These are phyloP conservation scores for Dione juno DNA, from an alignment of 2,888 invertebrate genomes.

Conservation along the genomic window DNA sequence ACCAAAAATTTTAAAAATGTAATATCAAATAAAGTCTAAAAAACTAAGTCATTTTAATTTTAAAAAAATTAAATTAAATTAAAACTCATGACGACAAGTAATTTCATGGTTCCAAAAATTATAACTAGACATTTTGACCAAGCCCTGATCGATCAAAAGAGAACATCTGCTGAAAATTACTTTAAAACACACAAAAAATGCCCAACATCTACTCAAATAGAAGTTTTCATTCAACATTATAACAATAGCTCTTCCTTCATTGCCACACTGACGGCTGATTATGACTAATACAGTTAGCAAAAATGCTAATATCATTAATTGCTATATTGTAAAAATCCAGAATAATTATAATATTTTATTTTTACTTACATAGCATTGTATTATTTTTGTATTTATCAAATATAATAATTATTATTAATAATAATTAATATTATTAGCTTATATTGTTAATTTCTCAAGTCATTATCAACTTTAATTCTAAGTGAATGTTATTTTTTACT, in stretches of 20 bases:
- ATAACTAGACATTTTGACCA: constrained; percentile 59
- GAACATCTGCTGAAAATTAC: constrained; percentile 82
- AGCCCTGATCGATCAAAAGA: constrained; percentile 73
- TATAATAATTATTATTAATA: not conserved
- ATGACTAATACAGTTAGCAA: constrained; percentile 67
- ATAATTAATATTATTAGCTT: not conserved
- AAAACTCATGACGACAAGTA: constrained; percentile 53
- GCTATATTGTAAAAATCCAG: not conserved
- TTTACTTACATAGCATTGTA: not conserved
- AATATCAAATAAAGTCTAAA: no score
- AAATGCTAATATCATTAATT: constrained; percentile 44
- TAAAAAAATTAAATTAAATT: no score
- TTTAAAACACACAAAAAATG: constrained; percentile 74
- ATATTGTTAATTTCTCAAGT: not conserved
- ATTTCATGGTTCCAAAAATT: constrained; percentile 76
- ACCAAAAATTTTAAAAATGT: no score
- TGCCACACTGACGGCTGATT: constrained; percentile 82
- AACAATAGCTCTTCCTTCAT: constrained; percentile 83
- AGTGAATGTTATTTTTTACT: not conserved
- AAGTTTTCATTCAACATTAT: constrained; percentile 81
- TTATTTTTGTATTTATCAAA: not conserved
- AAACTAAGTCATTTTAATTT: no score
- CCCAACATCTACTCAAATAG: constrained; percentile 78
- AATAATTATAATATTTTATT: no score
- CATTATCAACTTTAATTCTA: not conserved